Base-by-base conservation (phyloP, 2,888 invertebrate species). In the Boloria euphrosyne region DNA sequence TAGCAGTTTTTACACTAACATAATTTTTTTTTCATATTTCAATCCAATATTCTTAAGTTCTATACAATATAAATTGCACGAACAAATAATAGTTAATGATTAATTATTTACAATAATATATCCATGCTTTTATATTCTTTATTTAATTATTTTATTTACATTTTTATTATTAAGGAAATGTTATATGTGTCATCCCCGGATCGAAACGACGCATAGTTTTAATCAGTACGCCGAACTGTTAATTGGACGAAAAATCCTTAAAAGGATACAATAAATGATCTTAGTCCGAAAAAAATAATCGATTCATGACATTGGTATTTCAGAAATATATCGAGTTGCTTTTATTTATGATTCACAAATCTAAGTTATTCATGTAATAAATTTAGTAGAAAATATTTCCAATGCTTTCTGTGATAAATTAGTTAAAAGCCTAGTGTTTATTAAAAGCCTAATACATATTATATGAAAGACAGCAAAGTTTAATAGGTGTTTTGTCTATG, bases 161-260 rank as follows among this genome's bases (percentile, higher is more conserved):
- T 47, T 14, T 16, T 47, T 5, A 47, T n/a, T 1, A n/a, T 47
- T 13, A 4, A n/a, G 16, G 14, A 47, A 38, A 38, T 38, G 13
- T 4, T 18, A 57, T 7, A 13, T 68, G 55, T 53, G 44, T 66
- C 66, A 66, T 31, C 46, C 44, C 16, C 44, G 53, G 43, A 7
- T 47, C 31, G 10, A 18, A 46, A 4, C 18, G 0, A 22, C 51
- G 43, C 62, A 27, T 62, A 61, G 47, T 44, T 58, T 13, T 49
- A 54, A 53, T 17, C 50, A 46, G 52, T 58, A 62, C 52, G 49
- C 59, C 38, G 61, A 73, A 70, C 51, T 70, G 55, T 65, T 90
- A 89, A 90, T 90, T 90, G 89, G 88, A 80, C 68, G 70, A 86
- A 86, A 88, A 85, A 79, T 74, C 85, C 86, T 75, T 80, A 78